Percentiles rank a stretch among this genome's conserved stretches.
phyloP scores from a whole-genome alignment of 2,797 vertebrate species.

The Sebastes taczanowskii region DNA sequence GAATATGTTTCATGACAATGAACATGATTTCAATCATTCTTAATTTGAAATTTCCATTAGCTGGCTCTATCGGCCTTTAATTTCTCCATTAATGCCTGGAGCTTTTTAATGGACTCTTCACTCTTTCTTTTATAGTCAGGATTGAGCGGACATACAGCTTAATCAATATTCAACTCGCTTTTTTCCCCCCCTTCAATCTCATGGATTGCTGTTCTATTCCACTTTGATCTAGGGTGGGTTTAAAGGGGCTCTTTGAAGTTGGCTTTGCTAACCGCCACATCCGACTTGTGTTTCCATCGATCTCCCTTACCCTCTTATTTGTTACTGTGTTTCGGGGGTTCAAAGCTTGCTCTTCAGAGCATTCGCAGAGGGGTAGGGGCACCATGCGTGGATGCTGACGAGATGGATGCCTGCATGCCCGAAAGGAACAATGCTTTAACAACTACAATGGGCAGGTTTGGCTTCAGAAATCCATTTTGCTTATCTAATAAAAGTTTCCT shows the following conservation, averaged over 20 bases:
- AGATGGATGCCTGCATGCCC: constrained; percentile 34
- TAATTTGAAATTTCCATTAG: constrained; percentile 57
- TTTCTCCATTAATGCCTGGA: constrained; percentile 58
- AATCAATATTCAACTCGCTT: constrained; percentile 82
- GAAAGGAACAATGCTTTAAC: constrained; percentile 32
- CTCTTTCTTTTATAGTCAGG: constrained; percentile 64
- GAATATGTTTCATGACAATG: constrained; percentile 56
- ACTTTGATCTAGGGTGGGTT: constrained; percentile 83
- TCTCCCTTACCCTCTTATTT: constrained; percentile 79
- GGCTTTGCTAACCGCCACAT: constrained; percentile 82
- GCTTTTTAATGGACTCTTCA: constrained; percentile 67
- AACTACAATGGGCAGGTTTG: constrained; percentile 9
- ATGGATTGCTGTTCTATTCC: constrained; percentile 77
- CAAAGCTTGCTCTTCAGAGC: constrained; percentile 75
- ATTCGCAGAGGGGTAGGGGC: constrained; percentile 48
- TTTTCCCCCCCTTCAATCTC: constrained; percentile 70
- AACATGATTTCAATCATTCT: constrained; percentile 56
- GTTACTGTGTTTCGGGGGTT: constrained; percentile 77
- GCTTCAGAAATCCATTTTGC: constrained; percentile 37
- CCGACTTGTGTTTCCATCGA: constrained; percentile 84
- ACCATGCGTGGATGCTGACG: constrained; percentile 37
- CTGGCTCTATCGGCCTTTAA: constrained; percentile 45
- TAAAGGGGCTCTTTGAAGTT: constrained; percentile 84
- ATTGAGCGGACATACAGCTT: constrained; percentile 66
- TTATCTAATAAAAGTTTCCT: constrained; percentile 31